Percentiles rank a stretch among this genome's conserved stretches.
Conservation (phyloP, 2,888 invertebrate species). For the Junonia oenone region DNA sequence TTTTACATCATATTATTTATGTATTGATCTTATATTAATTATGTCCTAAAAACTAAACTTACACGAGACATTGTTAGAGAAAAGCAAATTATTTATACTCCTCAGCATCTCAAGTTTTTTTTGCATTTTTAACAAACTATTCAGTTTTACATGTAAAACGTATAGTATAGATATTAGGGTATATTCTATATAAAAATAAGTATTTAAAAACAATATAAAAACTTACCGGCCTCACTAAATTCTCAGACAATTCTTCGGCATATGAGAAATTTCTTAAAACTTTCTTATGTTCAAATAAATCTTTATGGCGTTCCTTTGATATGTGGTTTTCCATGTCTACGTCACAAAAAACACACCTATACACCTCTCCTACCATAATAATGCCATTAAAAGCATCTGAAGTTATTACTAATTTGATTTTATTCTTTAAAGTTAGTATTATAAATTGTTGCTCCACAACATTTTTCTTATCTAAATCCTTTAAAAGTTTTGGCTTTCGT, state of each 20-base stretch:
- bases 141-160: too few relatives aligned
- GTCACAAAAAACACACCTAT: conserved; percentile 50
- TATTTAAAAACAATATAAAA: too few relatives aligned
- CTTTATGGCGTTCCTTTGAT: conserved; percentile 46
- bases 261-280: conserved; percentile 43
- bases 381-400: conserved; percentile 55
- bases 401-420: conserved; percentile 48
- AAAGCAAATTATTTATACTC: too few relatives aligned
- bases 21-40: too few relatives aligned
- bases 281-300: conserved; percentile 38
- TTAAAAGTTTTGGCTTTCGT: conserved; percentile 1
- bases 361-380: conserved; percentile 40
- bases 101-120: too few relatives aligned
- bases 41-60: too few relatives aligned
- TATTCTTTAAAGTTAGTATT: conserved; percentile 48
- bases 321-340: conserved; percentile 36
- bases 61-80: too few relatives aligned
- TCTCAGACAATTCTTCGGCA: conserved; percentile 43
- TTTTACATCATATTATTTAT: too few relatives aligned
- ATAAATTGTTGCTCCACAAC: conserved; percentile 10
- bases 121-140: too few relatives aligned
- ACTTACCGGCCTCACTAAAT: conserved; percentile 53
- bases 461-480: background rate
- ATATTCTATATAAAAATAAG: too few relatives aligned
- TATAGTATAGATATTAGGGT: too few relatives aligned